Evolutionary conservation across 2,113 vertebrate species (phyloP).

Genomic region (Terrapene triunguis): DNA sequence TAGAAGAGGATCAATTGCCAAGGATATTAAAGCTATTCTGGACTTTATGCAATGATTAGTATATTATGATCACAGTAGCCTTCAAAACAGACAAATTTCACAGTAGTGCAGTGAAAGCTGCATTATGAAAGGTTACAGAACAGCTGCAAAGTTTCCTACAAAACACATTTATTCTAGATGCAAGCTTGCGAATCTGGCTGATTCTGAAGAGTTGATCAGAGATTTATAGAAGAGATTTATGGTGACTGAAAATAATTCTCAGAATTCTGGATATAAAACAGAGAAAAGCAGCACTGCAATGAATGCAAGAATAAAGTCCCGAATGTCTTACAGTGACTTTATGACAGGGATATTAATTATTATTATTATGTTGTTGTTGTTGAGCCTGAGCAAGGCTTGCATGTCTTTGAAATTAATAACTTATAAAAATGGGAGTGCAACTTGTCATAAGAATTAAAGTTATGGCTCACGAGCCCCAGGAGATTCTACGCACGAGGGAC

Average conservation of each 20-base stretch:
- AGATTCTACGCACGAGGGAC: fast-evolving
- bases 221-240: fast-evolving
- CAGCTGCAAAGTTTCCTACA: background rate
- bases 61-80: fast-evolving
- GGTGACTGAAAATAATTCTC: fast-evolving
- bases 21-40: background rate
- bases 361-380: fast-evolving
- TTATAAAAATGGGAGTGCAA: background rate
- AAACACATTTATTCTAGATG: background rate
- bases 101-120: fast-evolving
- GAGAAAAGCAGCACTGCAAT: background rate
- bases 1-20: background rate
- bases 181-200: fast-evolving
- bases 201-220: background rate
- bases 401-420: background rate
- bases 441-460: background rate
- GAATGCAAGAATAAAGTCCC: background rate
- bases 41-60: background rate
- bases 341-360: fast-evolving
- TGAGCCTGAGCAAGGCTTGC: background rate
- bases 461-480: no score
- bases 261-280: fast-evolving
- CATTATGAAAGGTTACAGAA: fast-evolving
- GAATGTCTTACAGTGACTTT: fast-evolving
- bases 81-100: fast-evolving